Percentiles rank a stretch among this genome's conserved stretches.
These are phyloP conservation scores for Eudasyphora cyanicolor DNA, from an alignment of 2,888 invertebrate species.

Conservation along the genomic window DNA sequence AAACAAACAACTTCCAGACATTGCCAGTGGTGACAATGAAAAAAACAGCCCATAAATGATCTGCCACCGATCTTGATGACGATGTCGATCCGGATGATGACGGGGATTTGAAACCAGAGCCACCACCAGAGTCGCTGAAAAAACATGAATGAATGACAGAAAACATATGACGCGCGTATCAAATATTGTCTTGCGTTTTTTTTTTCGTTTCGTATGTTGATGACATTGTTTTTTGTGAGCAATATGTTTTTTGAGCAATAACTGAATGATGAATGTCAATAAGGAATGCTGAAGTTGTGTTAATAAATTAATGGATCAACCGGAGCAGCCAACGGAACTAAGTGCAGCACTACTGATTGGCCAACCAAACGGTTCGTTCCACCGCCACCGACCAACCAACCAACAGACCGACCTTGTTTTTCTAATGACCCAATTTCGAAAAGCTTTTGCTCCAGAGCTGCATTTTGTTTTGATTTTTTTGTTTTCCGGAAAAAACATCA, in stretches of 20 bases:
- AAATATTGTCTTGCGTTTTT: slow-evolving; percentile 5
- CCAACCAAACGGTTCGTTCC: slow-evolving; percentile 3
- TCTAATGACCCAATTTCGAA: slow-evolving; percentile 52
- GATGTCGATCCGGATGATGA: slow-evolving; percentile 39
- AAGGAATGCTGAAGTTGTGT: slow-evolving; percentile 41
- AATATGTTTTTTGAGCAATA: slow-evolving; percentile 2
- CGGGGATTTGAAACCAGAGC: slow-evolving; percentile 52
- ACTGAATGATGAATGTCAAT: slow-evolving; percentile 28
- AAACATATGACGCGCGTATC: slow-evolving; percentile 46
- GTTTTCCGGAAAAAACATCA: not conserved
- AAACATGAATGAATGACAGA: slow-evolving; percentile 56
- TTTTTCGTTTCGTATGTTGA: slow-evolving; percentile 30
- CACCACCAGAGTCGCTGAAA: not conserved
- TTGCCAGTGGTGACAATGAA: not conserved
- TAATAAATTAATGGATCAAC: slow-evolving; percentile 28
- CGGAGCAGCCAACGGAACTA: slow-evolving; percentile 4
- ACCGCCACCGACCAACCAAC: not conserved
- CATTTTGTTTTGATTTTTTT: slow-evolving; percentile 22
- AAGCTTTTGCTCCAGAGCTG: too few species aligned
- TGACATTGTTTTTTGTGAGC: slow-evolving; percentile 40
- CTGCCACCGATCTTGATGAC: slow-evolving; percentile 49
- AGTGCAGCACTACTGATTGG: not conserved
- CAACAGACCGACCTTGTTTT: slow-evolving; percentile 51
- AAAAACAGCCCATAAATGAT: slow-evolving; percentile 57
- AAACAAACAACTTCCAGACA: not conserved